Evolutionary conservation across 2,797 vertebrate genomes (phyloP), one percentile per base, ranked within the genome.

Genomic region (Staurois parvus): DNA sequence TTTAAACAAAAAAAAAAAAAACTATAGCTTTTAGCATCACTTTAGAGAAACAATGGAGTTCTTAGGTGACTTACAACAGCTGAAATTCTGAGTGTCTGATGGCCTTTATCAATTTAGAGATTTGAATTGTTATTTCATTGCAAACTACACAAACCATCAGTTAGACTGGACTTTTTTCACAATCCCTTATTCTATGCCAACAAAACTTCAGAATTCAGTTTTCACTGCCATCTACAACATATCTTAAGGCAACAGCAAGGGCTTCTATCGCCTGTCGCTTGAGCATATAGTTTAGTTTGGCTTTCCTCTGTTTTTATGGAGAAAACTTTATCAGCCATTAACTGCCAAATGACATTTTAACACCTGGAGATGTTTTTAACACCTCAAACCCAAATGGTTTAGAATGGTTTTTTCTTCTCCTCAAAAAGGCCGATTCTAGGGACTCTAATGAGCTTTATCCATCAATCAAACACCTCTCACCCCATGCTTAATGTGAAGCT

Each of bases 331-430:
- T 86, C 80, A 83, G 76, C 80, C 85, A 79, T 78, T 83, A 78
- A 74, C 79, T 86, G 85, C 85, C 85, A 86, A 86, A 86, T 69
- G 64, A 74, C 79, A 86, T 86, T 86, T 86, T 86, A 86, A 59
- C 85, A 86, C 79, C 85, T 86, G 68, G 37, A 70, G 79, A 86
- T 82, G 79, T 86, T 86, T 86, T 83, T 83, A 86, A 86, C 85
- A 78, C 85, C 85, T 86, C 28, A 34, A 37, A 56, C 85, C 80
- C 80, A 86, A 86, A 86, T 73, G 85, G 74, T 74, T 86, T 86
- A 10, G 68, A 86, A 86, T 72, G 32, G 66, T 82, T 83, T 82
- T 83, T 78, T 78, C 85, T 72, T 59, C 79, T 73, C 30, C 73
- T 77, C 40, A 77, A 73, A 76, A 78, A 68, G 70, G 68, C 77